phyloP scores from a whole-genome alignment of 2,113 vertebrate species.

The Corythornis madagascariensis region DNA sequence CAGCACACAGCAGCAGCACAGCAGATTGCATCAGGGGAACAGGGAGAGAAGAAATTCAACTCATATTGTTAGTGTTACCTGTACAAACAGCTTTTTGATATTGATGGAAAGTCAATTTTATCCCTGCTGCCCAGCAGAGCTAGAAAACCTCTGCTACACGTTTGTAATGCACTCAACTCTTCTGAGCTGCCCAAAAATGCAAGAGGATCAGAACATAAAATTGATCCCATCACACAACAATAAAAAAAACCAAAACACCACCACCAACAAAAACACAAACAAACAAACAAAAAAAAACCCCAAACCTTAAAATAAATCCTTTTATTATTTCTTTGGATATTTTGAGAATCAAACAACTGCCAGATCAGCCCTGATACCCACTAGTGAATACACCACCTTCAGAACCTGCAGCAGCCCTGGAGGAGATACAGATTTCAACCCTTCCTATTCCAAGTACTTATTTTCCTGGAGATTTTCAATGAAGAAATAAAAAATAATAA shows the following conservation, averaged over 20 bases:
- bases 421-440: background rate
- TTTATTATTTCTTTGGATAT: background rate
- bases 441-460: background rate
- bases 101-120: constrained; percentile 20
- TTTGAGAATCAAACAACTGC: background rate
- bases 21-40: background rate
- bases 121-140: background rate
- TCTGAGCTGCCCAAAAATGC: background rate
- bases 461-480: background rate
- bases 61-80: constrained; percentile 3
- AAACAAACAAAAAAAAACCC: background rate
- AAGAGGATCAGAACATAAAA: background rate
- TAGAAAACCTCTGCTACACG: background rate
- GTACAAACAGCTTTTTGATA: constrained; percentile 12
- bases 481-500: background rate
- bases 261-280: background rate
- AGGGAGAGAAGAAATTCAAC: background rate
- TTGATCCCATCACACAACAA: background rate
- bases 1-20: constrained; percentile 10
- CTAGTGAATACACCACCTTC: background rate
- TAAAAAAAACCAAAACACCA: background rate
- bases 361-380: background rate
- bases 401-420: background rate
- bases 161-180: background rate
- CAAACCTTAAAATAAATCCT: background rate